These are phyloP conservation scores for Drosophila biarmipes DNA, from an alignment of 1,140 invertebrate species.

Conservation along the genomic window DNA sequence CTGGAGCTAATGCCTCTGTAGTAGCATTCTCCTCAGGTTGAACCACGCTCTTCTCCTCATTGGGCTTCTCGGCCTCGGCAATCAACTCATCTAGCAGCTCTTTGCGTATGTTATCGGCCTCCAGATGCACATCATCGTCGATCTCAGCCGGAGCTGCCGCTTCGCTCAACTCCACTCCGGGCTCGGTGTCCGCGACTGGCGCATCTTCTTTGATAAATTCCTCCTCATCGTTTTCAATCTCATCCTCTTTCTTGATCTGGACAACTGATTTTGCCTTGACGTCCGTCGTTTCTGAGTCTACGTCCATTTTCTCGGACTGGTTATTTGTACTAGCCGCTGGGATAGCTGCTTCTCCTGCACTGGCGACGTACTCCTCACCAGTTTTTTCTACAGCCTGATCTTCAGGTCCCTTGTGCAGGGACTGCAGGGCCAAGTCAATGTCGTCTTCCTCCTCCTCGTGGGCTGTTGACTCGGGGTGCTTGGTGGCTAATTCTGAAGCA, in stretches of 20 bases:
- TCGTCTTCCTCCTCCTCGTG: conserved; percentile 69
- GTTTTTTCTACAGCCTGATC: conserved; percentile 22
- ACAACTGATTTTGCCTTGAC: background rate
- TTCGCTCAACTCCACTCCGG: conserved; percentile 10
- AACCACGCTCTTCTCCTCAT: conserved; percentile 5
- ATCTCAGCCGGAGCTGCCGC: background rate
- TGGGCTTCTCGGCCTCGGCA: conserved; percentile 49
- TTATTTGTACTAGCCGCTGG: conserved; percentile 7
- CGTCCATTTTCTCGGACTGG: conserved; percentile 21
- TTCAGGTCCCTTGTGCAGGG: conserved; percentile 63
- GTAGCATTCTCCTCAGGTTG: background rate
- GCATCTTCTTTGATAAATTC: conserved; percentile 63
- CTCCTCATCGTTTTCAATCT: conserved; percentile 34
- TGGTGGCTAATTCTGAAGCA: conserved; percentile 20
- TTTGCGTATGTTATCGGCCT: conserved; percentile 65
- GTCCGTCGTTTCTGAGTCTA: conserved; percentile 6
- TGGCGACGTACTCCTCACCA: conserved; percentile 11
- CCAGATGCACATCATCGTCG: conserved; percentile 55
- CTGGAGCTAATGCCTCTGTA: conserved; percentile 1
- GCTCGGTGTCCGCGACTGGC: background rate
- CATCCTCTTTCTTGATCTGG: conserved; percentile 37
- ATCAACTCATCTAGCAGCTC: conserved; percentile 67
- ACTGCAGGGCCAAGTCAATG: conserved; percentile 72
- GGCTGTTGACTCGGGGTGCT: conserved; percentile 8
- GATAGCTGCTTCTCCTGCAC: conserved; percentile 4